Evolutionary conservation across 2,797 vertebrate genomes (phyloP).

Genomic region (Rhinogobio ventralis): DNA sequence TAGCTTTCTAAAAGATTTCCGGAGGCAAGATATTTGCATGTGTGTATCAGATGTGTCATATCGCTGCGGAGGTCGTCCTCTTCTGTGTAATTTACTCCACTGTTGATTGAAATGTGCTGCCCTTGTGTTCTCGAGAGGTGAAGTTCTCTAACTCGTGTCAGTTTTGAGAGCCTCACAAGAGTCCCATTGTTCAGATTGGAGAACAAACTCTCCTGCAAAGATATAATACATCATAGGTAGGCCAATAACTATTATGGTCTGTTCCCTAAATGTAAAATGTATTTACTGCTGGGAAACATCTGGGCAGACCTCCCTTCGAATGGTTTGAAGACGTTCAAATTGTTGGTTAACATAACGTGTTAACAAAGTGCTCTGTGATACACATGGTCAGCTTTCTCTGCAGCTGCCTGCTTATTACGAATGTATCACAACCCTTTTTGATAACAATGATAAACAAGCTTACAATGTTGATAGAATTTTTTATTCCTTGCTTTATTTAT

Average conservation of each 20-base stretch:
- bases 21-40: constrained; percentile 7
- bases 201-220: constrained; percentile 28
- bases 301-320: constrained; percentile 1
- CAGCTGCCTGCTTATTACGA: constrained; percentile 11
- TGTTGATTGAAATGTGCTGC: constrained; percentile 53
- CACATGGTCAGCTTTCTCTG: constrained; percentile 23
- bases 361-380: not conserved
- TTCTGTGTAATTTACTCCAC: constrained; percentile 37
- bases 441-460: not conserved
- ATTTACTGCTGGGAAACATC: constrained; percentile 2
- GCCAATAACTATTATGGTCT: not conserved
- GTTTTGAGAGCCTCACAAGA: constrained; percentile 30
- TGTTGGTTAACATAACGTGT: constrained; percentile 2
- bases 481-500: not conserved
- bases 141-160: constrained; percentile 11
- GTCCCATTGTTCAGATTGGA: constrained; percentile 43
- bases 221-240: not conserved
- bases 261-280: not conserved
- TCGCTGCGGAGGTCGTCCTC: not conserved
- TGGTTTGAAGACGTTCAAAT: constrained; percentile 19
- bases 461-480: not conserved
- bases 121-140: constrained; percentile 46
- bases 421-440: not conserved
- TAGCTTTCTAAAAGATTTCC: not conserved
- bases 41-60: not conserved